Conservation (phyloP, 2,113 vertebrate genomes). For the Diglossa brunneiventris region DNA sequence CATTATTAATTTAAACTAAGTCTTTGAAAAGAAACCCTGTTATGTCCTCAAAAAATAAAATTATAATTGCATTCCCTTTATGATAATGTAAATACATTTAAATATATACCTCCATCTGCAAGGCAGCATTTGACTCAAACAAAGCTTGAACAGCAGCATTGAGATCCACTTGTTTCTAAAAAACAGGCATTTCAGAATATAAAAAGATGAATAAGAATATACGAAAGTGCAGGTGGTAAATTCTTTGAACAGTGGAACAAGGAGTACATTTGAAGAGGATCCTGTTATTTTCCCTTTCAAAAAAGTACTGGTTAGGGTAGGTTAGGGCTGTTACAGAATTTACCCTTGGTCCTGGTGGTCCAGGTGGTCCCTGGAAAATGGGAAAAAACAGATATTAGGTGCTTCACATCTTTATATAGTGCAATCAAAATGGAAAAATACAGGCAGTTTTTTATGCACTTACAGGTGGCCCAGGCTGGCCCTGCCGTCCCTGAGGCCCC, state of each 20-base stretch:
- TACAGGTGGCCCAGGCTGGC: slow-evolving; percentile 88
- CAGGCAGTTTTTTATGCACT: slow-evolving; percentile 53
- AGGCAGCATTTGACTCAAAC: slow-evolving; percentile 76
- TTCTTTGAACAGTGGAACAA: neutral
- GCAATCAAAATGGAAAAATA: neutral
- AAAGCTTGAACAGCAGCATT: slow-evolving; percentile 79
- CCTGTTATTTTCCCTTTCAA: neutral
- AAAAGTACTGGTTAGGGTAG: neutral
- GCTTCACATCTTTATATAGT: neutral
- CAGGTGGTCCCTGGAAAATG: slow-evolving; percentile 84
- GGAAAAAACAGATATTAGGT: neutral
- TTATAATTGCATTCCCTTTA: neutral
- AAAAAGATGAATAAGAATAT: slow-evolving; percentile 6
- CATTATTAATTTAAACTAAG: slow-evolving; percentile 18
- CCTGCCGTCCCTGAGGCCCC: slow-evolving; percentile 89
- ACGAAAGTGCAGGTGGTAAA: neutral
- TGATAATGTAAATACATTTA: slow-evolving; percentile 38
- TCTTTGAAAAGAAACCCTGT: slow-evolving; percentile 9
- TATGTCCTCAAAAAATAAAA: neutral
- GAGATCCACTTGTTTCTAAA: slow-evolving; percentile 83
- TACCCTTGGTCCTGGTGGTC: slow-evolving; percentile 86
- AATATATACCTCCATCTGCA: slow-evolving; percentile 84
- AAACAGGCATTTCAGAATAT: slow-evolving; percentile 40
- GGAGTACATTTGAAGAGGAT: neutral
- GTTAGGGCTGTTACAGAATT: slow-evolving; percentile 53